Percentiles rank a stretch among this genome's conserved stretches.
These are phyloP conservation scores for Ammodytes marinus DNA, from an alignment of 2,113 vertebrate genomes.

Conservation along the genomic window DNA sequence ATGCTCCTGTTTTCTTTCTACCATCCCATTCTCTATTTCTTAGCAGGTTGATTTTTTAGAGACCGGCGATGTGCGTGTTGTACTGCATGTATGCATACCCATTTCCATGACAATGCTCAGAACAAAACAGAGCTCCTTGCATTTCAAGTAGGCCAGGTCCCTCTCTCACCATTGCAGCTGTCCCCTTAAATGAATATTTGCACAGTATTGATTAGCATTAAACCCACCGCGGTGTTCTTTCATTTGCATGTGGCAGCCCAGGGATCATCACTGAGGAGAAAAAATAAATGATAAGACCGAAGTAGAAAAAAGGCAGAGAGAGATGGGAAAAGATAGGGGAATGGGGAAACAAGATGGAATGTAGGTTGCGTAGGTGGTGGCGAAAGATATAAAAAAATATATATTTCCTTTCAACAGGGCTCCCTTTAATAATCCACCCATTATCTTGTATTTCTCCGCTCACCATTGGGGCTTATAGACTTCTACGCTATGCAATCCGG, in stretches of 20 bases:
- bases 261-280: slow-evolving; percentile 39
- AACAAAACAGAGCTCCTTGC: slow-evolving; percentile 47
- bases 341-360: slow-evolving; percentile 53
- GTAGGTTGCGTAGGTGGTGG: slow-evolving; percentile 70
- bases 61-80: not conserved
- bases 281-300: slow-evolving; percentile 31
- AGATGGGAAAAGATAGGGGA: slow-evolving; percentile 9
- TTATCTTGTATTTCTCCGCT: slow-evolving; percentile 81
- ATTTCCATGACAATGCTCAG: slow-evolving; percentile 26
- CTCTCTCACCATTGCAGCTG: slow-evolving; percentile 46
- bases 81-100: slow-evolving; percentile 24
- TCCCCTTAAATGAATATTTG: slow-evolving; percentile 79
- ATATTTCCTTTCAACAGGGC: slow-evolving; percentile 74
- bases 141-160: slow-evolving; percentile 67
- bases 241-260: slow-evolving; percentile 73
- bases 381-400: slow-evolving; percentile 73
- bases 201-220: slow-evolving; percentile 79
- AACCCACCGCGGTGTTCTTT: slow-evolving; percentile 64
- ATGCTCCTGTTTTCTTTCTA: slow-evolving; percentile 33
- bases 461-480: slow-evolving; percentile 59
- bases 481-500: slow-evolving; percentile 66
- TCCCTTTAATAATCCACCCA: slow-evolving; percentile 82
- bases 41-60: slow-evolving; percentile 29
- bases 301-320: slow-evolving; percentile 9
- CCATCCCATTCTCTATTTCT: slow-evolving; percentile 40